phyloP scores from a whole-genome alignment of 2,797 vertebrate species.

The Pseudotriccus pelzelni region DNA sequence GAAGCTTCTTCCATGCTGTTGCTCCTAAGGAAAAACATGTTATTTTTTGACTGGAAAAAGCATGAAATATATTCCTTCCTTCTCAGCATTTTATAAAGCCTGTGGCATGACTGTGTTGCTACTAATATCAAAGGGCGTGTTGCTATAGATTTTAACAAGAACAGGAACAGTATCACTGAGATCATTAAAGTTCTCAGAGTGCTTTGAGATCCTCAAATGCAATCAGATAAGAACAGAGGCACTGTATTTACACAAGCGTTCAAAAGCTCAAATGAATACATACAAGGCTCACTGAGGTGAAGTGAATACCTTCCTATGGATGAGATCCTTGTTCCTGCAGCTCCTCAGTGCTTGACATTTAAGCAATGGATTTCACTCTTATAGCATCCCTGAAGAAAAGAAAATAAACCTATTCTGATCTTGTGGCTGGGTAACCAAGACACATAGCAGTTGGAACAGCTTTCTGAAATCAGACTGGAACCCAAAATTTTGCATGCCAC shows the following conservation, averaged over 20 bases:
- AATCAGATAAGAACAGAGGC: not conserved
- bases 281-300: not conserved
- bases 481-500: not conserved
- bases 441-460: not conserved
- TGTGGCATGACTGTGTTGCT: not conserved
- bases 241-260: not conserved
- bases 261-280: not conserved
- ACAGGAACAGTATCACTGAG: not conserved
- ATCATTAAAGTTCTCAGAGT: not conserved
- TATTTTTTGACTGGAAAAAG: not conserved
- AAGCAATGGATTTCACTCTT: not conserved
- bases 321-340: not conserved
- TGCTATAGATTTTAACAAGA: constrained; percentile 11
- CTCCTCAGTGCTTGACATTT: not conserved
- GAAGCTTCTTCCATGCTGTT: not conserved
- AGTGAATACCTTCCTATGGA: not conserved
- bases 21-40: not conserved
- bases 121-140: not conserved
- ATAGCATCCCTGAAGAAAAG: not conserved
- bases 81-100: not conserved
- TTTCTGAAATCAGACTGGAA: not conserved
- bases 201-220: constrained; percentile 2
- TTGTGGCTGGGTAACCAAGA: not conserved
- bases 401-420: not conserved
- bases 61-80: not conserved